phyloP scores from a whole-genome alignment of 2,888 invertebrate species.

The Dolichomitus sp. region DNA sequence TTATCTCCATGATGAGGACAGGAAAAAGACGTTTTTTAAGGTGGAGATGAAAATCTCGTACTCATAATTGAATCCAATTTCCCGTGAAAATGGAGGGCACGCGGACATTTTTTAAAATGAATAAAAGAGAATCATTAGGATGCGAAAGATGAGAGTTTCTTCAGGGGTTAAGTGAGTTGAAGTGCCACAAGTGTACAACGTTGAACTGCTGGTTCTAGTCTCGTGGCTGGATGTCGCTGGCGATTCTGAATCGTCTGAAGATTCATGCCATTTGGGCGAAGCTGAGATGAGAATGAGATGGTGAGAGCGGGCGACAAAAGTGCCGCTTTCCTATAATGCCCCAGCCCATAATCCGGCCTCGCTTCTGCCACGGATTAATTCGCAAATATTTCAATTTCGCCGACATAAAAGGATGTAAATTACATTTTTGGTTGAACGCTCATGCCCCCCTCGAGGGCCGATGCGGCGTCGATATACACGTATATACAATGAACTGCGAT shows the following conservation, averaged over 20 bases:
- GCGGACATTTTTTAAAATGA: constrained; percentile 77
- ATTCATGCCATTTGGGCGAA: constrained; percentile 12
- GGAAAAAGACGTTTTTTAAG: neutral
- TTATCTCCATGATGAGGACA: no score
- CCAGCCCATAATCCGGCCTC: constrained; percentile 77
- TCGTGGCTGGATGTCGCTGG: neutral
- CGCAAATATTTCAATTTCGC: constrained; percentile 86
- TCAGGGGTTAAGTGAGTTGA: constrained; percentile 15
- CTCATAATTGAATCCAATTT: constrained; percentile 77
- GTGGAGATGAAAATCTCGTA: constrained; percentile 7
- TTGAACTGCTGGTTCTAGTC: neutral
- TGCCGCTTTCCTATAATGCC: constrained; percentile 45
- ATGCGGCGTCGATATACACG: constrained; percentile 46
- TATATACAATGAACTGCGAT: constrained; percentile 37
- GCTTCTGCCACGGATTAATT: constrained; percentile 79
- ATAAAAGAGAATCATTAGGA: constrained; percentile 78
- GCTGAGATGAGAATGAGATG: neutral
- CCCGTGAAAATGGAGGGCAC: constrained; percentile 74
- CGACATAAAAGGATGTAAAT: constrained; percentile 86
- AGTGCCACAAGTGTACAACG: constrained; percentile 5
- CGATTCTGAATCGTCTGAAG: constrained; percentile 28
- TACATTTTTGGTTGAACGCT: constrained; percentile 85
- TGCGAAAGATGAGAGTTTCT: constrained; percentile 56
- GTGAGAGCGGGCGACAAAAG: constrained; percentile 22
- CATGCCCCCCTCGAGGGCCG: constrained; percentile 68